phyloP scores from a whole-genome alignment of 2,113 vertebrate genomes.

The Chrysemys picta region DNA sequence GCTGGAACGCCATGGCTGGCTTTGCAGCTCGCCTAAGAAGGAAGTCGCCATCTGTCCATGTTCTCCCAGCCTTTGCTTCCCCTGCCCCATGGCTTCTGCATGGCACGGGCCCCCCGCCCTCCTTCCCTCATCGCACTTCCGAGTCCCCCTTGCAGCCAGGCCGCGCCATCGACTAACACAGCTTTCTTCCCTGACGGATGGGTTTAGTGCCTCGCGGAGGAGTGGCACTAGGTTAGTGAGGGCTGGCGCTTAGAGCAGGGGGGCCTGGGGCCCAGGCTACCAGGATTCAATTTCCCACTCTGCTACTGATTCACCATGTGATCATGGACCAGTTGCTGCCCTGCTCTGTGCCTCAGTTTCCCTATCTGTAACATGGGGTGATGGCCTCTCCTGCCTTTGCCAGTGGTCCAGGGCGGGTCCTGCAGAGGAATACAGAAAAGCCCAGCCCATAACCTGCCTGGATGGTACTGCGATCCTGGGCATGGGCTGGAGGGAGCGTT shows the following conservation, averaged over 20 bases:
- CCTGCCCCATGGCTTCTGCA: background rate
- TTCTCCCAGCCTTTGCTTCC: background rate
- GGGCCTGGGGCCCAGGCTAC: background rate
- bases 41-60: too few species aligned
- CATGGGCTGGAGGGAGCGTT: background rate
- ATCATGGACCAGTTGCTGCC: background rate
- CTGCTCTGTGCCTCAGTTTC: background rate
- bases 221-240: background rate
- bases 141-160: too few species aligned
- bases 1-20: background rate
- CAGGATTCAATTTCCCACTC: background rate
- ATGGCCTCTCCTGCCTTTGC: background rate
- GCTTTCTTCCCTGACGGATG: background rate
- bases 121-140: background rate
- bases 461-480: background rate
- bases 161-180: background rate
- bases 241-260: background rate
- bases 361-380: background rate
- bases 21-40: background rate
- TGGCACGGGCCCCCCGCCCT: background rate
- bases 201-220: background rate
- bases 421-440: background rate
- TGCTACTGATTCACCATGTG: background rate
- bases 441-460: background rate
- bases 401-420: background rate